These are phyloP conservation scores for Thaumetopoea pityocampa DNA, from an alignment of 1,140 invertebrate genomes.

Conservation along the genomic window DNA sequence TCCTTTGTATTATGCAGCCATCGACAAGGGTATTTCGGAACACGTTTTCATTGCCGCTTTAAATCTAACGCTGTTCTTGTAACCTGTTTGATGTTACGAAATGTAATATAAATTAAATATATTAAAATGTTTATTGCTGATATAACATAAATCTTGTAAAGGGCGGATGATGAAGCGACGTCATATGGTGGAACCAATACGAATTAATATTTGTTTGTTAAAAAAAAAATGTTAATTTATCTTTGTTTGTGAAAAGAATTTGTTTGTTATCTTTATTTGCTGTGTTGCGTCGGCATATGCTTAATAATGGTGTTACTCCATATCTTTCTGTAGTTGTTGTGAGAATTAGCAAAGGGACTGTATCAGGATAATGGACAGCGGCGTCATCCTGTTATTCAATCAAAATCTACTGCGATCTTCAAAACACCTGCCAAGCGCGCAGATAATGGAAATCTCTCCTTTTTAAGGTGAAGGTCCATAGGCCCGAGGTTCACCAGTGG, in stretches of 20 bases:
- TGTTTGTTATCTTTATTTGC: slow-evolving; percentile 45
- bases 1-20: slow-evolving; percentile 51
- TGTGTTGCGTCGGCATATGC: slow-evolving; percentile 22
- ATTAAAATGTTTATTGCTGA: slow-evolving; percentile 8
- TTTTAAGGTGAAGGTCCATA: no score
- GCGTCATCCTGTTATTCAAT: no score
- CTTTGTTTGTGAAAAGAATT: slow-evolving; percentile 60
- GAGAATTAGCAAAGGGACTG: no score
- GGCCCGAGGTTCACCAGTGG: no score
- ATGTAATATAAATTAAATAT: slow-evolving; percentile 5
- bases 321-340: no score
- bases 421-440: no score
- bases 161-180: slow-evolving; percentile 45
- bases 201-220: slow-evolving; percentile 61
- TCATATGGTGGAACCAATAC: slow-evolving; percentile 61
- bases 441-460: no score
- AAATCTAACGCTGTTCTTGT: background rate
- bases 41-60: slow-evolving; percentile 34
- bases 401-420: no score
- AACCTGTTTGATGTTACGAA: background rate
- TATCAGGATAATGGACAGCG: no score
- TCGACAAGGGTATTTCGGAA: slow-evolving; percentile 32
- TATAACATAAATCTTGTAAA: slow-evolving; percentile 38
- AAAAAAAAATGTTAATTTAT: slow-evolving; percentile 56
- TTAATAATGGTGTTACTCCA: no score